Base-by-base conservation (phyloP, 2,888 invertebrate genomes). In the Drosophila rubida region DNA sequence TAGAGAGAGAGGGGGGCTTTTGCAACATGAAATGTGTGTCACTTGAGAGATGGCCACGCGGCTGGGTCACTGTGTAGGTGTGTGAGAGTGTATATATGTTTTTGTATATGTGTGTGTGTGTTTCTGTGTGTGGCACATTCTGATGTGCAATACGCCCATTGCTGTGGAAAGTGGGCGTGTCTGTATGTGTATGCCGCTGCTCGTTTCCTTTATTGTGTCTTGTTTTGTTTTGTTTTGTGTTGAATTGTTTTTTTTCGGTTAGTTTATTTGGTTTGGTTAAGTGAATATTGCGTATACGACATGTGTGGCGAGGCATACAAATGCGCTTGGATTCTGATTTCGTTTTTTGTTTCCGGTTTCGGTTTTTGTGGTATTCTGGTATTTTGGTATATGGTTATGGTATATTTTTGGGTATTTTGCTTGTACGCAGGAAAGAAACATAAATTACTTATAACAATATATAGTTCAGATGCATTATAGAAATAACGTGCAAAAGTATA, bases 401-500 rank as follows among this genome's bases (percentile, higher is more conserved):
- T n/a, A 32, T 32, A n/a, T 55, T 59, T 50, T 35, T 58, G 48
- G 27, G 75, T 72, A 75, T 84, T 49, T 58, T 44, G 35, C 16
- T 86, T 84, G 79, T 84, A 80, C 67, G 79, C 87, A 77, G 76
- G 63, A 87, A 81, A 75, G 80, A 82, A 86, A 86, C 89, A 85
- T 81, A 86, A 87, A 79, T 82, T 80, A 81, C 85, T 80, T 88
- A 83, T 83, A 87, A 80, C 84, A 83, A 84, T 86, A 89, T 83
- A 87, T 82, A 85, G 81, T 84, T 82, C 79, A 89, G 80, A 86
- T 89, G 89, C 88, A 84, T 87, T 83, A 82, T 79, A 86, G 78
- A 82, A 86, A 80, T 83, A 89, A 87, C 88, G 89, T 88, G 88
- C 88, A 88, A 86, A 88, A 88, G 85, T 84, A 88, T 88, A 88